A percentile compares a stretch with the other conserved stretches of the same genome.
phyloP scores from a whole-genome alignment of 1,140 invertebrate genomes.

The Mizuhopecten yessoensis region DNA sequence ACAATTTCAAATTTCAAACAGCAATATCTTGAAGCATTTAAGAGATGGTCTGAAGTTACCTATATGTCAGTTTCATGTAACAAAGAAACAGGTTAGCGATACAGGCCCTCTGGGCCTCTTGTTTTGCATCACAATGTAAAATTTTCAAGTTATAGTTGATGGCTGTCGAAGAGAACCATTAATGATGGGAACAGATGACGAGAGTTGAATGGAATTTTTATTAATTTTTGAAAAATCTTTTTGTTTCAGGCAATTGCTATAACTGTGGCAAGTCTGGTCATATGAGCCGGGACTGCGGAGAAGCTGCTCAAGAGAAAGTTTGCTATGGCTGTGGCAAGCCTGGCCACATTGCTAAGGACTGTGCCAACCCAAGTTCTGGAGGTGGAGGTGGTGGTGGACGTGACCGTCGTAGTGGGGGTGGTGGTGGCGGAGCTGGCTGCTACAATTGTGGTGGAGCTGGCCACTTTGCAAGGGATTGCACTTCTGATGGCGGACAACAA shows the following conservation, averaged over 20 bases:
- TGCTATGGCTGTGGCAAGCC: slow-evolving; percentile 83
- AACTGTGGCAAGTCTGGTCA: slow-evolving; percentile 85
- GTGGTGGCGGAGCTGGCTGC: slow-evolving; percentile 44
- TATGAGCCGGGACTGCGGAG: slow-evolving; percentile 84
- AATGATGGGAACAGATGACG: neutral
- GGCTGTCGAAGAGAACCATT: neutral
- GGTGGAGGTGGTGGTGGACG: slow-evolving; percentile 23
- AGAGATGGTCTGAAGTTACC: no score
- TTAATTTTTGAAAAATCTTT: neutral
- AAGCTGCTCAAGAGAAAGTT: slow-evolving; percentile 64
- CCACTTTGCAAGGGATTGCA: slow-evolving; percentile 84
- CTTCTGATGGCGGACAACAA: slow-evolving; percentile 15
- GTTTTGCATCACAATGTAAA: no score
- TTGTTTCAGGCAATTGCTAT: slow-evolving; percentile 82
- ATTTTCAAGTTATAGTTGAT: neutral
- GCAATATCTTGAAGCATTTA: no score
- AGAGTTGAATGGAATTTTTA: neutral
- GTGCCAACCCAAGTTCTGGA: slow-evolving; percentile 63
- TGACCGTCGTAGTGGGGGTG: neutral
- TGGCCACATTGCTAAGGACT: slow-evolving; percentile 89
- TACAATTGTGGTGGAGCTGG: slow-evolving; percentile 82
- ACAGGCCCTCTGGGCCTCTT: no score
- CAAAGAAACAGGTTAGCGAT: no score
- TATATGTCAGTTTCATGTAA: no score
- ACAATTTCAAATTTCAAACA: no score